Percentiles rank a stretch among this genome's conserved stretches.
These are phyloP conservation scores for Candidula unifasciata DNA, from an alignment of 2,888 invertebrate genomes.

Conservation along the genomic window DNA sequence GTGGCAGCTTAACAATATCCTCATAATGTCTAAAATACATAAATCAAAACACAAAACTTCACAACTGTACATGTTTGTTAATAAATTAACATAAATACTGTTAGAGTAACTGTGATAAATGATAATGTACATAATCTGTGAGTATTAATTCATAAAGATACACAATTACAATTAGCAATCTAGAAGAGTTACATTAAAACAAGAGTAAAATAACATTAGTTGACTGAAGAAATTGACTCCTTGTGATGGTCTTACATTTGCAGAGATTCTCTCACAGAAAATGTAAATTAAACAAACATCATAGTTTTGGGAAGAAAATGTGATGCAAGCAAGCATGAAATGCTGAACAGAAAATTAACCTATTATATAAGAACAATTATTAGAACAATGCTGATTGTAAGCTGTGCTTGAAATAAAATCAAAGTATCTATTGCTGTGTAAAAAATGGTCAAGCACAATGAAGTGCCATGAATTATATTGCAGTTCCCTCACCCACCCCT, in stretches of 20 bases:
- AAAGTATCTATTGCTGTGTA: neutral
- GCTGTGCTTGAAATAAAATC: neutral
- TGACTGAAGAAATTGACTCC: no score
- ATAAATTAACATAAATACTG: constrained; percentile 45
- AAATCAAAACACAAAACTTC: constrained; percentile 30
- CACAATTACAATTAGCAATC: no score
- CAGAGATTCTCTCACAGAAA: no score
- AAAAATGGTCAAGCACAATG: no score
- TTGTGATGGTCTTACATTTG: no score
- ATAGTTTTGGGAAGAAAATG: no score
- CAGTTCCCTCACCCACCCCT: no score
- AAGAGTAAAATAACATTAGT: neutral
- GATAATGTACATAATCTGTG: constrained; percentile 9
- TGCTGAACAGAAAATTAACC: no score
- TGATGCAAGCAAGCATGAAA: no score
- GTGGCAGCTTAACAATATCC: constrained; percentile 14
- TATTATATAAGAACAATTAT: no score
- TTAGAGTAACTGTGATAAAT: constrained; percentile 27
- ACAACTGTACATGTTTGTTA: neutral
- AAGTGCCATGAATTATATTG: no score
- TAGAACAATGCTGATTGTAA: neutral
- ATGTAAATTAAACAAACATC: no score
- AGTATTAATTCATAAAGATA: neutral
- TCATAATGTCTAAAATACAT: constrained; percentile 20
- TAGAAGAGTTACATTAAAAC: constrained; percentile 9